Base-by-base conservation (phyloP, 2,888 invertebrate genomes). In the Hylaea fasciaria region DNA sequence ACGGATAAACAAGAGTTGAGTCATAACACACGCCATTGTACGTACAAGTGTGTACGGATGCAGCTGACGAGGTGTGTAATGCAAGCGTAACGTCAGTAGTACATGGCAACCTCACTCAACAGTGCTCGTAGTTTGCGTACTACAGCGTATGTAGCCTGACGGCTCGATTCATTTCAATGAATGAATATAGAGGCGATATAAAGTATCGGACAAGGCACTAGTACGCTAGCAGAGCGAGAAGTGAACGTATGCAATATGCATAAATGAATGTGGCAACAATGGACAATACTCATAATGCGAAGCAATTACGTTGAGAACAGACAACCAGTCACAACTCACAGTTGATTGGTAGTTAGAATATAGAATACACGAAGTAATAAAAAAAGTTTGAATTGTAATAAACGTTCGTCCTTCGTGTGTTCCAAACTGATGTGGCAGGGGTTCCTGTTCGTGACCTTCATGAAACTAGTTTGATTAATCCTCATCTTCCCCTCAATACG, bases 1-100 rank as follows among this genome's bases (percentile, higher is more conserved):
- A 63, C 72, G 71, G 69, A 77, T 81, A 83, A 81, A 40, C 37
- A 40, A 11, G 12, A 68, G 78, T 81, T 81, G 80, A 82, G 80
- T 85, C 82, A 86, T 72, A 70, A 70, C 64, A 58, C 63, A 58
- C 64, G 65, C 12, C 43, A 13, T 44, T 47, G 32, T 51, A 53
- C 40, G 32, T 51, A 53, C 40, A 59, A 52, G 60, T 53, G 57
- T 41, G 62, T 58, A 65, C 57, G 52, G 47, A 69, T 66, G 55
- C 44, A 63, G 60, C 66, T 59, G 60, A 63, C 69, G 64, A 67
- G 58, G 68, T 57, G 70, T 66, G 64, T 70, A 72, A 69, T 71
- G 60, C 62, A 46, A 49, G 40, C 70, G 69, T 69, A 76, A 76
- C 77, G 75, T 78, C 77, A 63, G 39, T 57, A 63, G 39, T 57